Conservation (phyloP, 2,113 vertebrate genomes). For the Haplochromis burtoni region DNA sequence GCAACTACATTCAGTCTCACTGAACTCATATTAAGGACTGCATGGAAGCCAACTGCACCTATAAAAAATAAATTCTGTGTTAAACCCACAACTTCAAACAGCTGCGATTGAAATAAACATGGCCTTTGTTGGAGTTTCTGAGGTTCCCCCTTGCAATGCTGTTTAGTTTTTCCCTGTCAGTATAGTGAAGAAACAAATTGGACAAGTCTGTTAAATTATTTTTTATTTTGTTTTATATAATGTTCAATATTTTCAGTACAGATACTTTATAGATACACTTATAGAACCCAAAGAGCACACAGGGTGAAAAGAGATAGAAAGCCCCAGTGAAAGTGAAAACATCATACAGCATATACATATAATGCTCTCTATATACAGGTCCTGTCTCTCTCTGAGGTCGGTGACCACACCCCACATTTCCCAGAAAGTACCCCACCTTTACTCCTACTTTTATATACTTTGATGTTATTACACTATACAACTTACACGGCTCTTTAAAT, state of each 20-base stretch:
- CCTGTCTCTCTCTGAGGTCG: background rate
- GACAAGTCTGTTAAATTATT: background rate
- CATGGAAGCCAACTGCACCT: background rate
- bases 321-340: background rate
- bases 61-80: conserved; percentile 3
- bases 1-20: background rate
- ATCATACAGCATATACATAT: background rate
- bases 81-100: background rate
- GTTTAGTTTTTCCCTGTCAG: background rate
- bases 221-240: background rate
- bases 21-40: background rate
- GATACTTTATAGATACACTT: background rate
- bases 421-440: conserved; percentile 14
- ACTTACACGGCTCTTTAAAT: conserved; percentile 21
- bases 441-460: conserved; percentile 6
- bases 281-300: background rate
- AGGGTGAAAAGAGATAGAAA: background rate
- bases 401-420: background rate
- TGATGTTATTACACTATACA: conserved; percentile 11
- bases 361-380: conserved; percentile 19
- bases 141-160: background rate
- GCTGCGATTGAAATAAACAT: conserved; percentile 10
- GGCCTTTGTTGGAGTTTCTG: background rate
- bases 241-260: background rate
- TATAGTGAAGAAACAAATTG: background rate